Conservation (phyloP, 2,797 vertebrate genomes). For the Myotis planiceps region DNA sequence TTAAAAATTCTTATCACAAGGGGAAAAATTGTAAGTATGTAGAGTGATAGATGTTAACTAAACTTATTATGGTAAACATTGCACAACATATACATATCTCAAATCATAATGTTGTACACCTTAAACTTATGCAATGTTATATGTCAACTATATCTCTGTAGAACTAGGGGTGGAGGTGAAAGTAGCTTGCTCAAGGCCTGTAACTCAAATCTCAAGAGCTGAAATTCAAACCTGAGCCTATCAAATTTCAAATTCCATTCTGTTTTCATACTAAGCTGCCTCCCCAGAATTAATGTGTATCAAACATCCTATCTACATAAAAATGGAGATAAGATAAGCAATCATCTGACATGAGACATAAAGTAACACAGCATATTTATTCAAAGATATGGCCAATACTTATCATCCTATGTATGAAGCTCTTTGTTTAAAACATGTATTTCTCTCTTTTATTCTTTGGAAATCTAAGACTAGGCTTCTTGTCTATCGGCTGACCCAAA, state of each 20-base stretch:
- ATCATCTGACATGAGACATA: not conserved
- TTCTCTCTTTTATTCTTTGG: not conserved
- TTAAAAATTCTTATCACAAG: not conserved
- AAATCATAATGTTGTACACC: not conserved
- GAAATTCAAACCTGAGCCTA: not conserved
- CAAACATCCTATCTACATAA: not conserved
- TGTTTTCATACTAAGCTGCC: not conserved
- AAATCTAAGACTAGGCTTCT: not conserved
- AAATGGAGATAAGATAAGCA: not conserved
- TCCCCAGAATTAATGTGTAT: not conserved
- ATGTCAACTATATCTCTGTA: not conserved
- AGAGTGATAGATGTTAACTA: not conserved
- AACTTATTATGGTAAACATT: not conserved
- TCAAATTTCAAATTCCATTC: not conserved
- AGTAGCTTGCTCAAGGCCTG: not conserved
- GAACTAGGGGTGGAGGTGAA: fast-evolving
- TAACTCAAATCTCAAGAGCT: not conserved
- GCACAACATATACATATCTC: not conserved
- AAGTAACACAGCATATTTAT: not conserved
- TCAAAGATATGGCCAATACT: not conserved
- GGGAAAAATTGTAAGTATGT: not conserved
- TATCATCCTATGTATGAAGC: not conserved
- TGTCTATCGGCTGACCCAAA: not conserved
- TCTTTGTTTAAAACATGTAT: not conserved
- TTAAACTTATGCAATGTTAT: not conserved